Evolutionary conservation across 2,113 vertebrate genomes (phyloP).

Genomic region (Microcebus griseorufus): DNA sequence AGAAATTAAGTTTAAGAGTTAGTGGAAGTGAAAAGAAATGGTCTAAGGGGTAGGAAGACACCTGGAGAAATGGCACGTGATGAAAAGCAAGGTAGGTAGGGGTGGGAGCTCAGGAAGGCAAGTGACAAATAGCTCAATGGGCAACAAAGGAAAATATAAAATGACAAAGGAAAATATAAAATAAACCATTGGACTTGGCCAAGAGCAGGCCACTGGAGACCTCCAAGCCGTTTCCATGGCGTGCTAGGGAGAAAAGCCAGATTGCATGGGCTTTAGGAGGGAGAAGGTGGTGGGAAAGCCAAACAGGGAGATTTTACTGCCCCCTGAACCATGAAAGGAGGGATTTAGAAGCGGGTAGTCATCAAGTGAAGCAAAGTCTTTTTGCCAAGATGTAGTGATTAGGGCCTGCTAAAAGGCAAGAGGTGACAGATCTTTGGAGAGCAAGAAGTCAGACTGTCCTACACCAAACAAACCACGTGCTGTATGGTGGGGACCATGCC

Average conservation of each 20-base stretch:
- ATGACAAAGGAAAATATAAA: slow-evolving; percentile 47
- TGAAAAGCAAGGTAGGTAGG: neutral
- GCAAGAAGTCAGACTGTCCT: neutral
- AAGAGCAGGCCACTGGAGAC: neutral
- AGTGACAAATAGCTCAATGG: neutral
- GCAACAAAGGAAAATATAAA: slow-evolving; percentile 47
- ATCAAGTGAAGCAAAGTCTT: neutral
- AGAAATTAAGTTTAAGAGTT: slow-evolving; percentile 1
- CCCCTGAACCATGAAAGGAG: neutral
- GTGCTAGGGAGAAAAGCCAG: slow-evolving; percentile 21
- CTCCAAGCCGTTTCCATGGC: slow-evolving; percentile 11
- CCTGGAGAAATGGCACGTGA: slow-evolving; percentile 6
- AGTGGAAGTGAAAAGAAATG: neutral
- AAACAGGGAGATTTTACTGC: neutral
- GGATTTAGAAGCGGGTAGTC: neutral
- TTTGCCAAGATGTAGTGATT: slow-evolving; percentile 18
- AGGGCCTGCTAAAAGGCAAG: neutral
- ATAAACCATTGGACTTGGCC: neutral
- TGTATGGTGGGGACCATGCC: neutral
- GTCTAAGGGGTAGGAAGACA: neutral
- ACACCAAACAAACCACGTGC: neutral
- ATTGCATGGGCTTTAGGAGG: neutral
- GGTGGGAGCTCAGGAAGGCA: neutral
- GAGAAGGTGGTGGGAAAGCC: neutral
- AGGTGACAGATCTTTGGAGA: slow-evolving; percentile 24